phyloP scores from a whole-genome alignment of 92 coral and sea anemone species.

The Epizoanthus fatuus region DNA sequence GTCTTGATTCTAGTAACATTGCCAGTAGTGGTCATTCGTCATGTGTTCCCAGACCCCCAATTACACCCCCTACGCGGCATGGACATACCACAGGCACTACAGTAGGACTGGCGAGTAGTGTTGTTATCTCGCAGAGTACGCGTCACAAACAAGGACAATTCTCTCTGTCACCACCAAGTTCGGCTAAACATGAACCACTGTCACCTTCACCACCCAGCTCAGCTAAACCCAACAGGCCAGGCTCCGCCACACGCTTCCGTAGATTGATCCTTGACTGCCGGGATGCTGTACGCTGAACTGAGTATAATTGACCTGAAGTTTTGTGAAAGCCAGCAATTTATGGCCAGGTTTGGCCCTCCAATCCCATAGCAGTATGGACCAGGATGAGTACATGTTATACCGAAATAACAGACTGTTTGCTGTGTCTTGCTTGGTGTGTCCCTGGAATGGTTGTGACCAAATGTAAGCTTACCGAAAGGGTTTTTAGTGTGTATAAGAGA shows the following conservation, averaged over 20 bases:
- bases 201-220: slow-evolving; percentile 97
- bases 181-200: slow-evolving; percentile 51
- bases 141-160: slow-evolving; percentile 44
- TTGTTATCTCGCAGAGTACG: slow-evolving; percentile 4
- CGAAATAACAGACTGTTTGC: no score
- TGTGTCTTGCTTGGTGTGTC: no score
- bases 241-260: slow-evolving; percentile 88
- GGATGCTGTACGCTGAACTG: slow-evolving; percentile 36
- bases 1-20: not conserved
- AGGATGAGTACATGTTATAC: no score
- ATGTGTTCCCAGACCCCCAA: slow-evolving; percentile 68
- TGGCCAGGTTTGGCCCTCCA: no score
- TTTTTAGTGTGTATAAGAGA: no score
- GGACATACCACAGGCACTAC: slow-evolving; percentile 9
- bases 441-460: no score
- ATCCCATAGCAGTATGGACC: no score
- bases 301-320: no score
- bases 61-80: slow-evolving; percentile 67
- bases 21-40: slow-evolving; percentile 43
- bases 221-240: slow-evolving; percentile 81
- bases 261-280: slow-evolving; percentile 86
- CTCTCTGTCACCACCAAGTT: slow-evolving; percentile 76
- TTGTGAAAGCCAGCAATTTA: no score
- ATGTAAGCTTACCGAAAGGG: no score
- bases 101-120: not conserved